These are phyloP conservation scores for Odobenus rosmarus DNA, from an alignment of 2,113 vertebrate species.

Conservation along the genomic window DNA sequence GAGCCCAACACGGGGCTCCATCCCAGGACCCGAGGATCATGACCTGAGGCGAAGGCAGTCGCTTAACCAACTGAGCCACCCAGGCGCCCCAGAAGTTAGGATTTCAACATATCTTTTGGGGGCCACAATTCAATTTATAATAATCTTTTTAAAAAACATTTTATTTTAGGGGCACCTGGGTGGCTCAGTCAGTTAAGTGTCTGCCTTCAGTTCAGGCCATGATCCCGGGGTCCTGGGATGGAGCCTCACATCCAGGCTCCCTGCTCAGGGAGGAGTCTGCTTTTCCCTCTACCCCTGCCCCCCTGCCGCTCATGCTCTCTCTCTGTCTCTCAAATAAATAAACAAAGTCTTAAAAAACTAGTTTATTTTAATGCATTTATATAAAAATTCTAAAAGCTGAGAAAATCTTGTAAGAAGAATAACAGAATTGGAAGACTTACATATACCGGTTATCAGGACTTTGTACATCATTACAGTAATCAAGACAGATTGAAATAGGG, in stretches of 20 bases:
- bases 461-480: background rate
- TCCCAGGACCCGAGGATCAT: no score
- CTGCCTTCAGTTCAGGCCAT: no score
- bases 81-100: background rate
- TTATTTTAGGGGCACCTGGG: no score
- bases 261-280: no score
- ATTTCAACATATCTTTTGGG: background rate
- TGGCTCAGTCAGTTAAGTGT: no score
- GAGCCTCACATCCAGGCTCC: no score
- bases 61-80: background rate
- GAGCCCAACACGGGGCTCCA: no score
- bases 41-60: no score
- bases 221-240: no score
- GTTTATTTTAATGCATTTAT: background rate
- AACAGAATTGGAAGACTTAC: background rate
- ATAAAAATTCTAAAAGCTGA: slow-evolving; percentile 25
- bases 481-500: background rate
- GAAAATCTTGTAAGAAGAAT: background rate
- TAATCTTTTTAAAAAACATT: background rate
- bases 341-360: no score
- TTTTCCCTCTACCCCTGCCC: no score
- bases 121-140: background rate
- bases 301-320: fast-evolving
- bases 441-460: background rate
- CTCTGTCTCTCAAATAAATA: no score